Conservation (phyloP, 2,113 vertebrate species). For the Tyrannus savana region DNA sequence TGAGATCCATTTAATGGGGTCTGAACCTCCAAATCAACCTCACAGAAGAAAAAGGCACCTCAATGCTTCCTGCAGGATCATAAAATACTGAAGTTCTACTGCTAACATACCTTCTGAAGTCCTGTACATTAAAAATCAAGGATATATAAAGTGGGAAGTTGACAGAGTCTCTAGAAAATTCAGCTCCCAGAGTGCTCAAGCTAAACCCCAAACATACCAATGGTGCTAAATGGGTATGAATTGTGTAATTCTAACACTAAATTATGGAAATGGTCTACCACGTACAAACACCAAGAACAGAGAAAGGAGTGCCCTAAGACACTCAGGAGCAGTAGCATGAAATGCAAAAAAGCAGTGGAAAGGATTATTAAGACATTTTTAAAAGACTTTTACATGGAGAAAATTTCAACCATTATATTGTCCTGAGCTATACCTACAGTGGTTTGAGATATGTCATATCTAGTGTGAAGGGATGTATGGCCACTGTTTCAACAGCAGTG, state of each 20-base stretch:
- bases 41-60: neutral
- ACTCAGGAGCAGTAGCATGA: neutral
- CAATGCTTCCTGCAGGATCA: neutral
- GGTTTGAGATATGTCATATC: neutral
- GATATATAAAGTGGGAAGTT: neutral
- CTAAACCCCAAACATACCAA: neutral
- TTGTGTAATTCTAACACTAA: neutral
- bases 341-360: neutral
- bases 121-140: neutral
- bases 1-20: neutral
- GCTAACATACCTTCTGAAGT: neutral
- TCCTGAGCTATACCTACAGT: neutral
- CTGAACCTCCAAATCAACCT: neutral
- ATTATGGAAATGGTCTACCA: neutral
- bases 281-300: neutral
- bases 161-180: neutral
- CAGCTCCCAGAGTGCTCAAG: neutral
- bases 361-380: neutral
- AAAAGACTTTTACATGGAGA: neutral
- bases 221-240: neutral
- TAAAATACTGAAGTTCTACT: neutral
- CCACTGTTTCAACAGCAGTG: neutral
- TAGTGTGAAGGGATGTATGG: neutral
- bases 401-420: neutral
- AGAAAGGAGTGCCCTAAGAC: neutral